Percentiles rank a stretch among this genome's conserved stretches.
Conservation (phyloP, 2,797 vertebrate genomes). For the Nasua narica region DNA sequence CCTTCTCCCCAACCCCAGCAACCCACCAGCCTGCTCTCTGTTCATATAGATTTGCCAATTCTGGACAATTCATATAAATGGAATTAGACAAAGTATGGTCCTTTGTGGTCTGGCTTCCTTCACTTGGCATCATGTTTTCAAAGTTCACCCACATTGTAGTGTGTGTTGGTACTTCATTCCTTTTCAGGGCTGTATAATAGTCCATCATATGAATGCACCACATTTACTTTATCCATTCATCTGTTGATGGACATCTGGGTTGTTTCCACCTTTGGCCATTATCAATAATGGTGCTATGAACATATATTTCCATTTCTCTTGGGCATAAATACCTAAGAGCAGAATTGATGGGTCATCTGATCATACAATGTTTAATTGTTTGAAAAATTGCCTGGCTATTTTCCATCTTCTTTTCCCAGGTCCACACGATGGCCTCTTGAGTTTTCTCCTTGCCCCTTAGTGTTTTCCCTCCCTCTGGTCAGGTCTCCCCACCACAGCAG, state of each 20-base stretch:
- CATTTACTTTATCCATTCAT: background rate
- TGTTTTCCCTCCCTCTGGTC: background rate
- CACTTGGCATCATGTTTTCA: background rate
- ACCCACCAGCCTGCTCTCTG: background rate
- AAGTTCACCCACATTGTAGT: background rate
- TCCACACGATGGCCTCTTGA: background rate
- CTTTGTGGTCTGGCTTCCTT: background rate
- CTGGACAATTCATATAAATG: background rate
- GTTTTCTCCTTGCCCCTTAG: background rate
- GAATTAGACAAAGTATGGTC: background rate
- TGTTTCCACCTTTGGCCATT: background rate
- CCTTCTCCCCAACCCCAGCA: too few relatives aligned
- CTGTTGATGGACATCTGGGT: too few relatives aligned
- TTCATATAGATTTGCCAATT: background rate
- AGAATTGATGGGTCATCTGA: background rate
- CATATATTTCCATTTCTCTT: background rate
- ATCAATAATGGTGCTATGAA: background rate
- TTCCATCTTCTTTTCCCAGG: background rate
- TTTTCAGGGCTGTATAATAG: background rate
- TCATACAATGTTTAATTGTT: background rate
- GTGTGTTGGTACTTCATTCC: background rate
- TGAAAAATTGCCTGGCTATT: background rate
- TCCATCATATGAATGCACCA: accelerated
- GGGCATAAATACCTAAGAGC: background rate
- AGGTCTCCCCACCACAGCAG: background rate